phyloP scores from a whole-genome alignment of 2,113 vertebrate genomes.

The Trichechus manatus region DNA sequence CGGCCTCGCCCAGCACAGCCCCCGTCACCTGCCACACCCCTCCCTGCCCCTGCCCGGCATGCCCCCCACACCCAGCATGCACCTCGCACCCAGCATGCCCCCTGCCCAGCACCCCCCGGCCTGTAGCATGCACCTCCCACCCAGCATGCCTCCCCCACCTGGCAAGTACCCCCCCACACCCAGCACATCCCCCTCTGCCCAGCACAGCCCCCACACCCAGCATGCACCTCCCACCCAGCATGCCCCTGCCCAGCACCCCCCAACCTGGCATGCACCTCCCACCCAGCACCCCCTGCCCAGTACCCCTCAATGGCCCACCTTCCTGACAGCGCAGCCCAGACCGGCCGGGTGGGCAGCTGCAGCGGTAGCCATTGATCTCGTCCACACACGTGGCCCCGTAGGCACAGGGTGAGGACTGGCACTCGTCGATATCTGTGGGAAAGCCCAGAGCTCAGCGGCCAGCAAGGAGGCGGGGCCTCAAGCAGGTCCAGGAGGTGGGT shows the following conservation, averaged over 20 bases:
- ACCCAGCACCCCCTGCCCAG: not conserved
- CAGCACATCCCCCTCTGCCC: accelerated
- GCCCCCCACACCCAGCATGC: not conserved
- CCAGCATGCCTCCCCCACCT: not conserved
- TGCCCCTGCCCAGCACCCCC: too few relatives aligned
- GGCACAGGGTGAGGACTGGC: constrained; percentile 96
- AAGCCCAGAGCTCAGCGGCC: accelerated
- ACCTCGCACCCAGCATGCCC: too few relatives aligned
- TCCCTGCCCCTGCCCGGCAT: not conserved
- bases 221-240: too few relatives aligned
- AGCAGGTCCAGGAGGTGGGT: not conserved
- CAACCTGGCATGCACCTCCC: not conserved
- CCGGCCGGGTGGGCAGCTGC: constrained; percentile 93
- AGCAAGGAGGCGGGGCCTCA: accelerated
- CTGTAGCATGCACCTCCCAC: not conserved
- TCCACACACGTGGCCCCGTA: constrained; percentile 96
- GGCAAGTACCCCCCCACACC: not conserved
- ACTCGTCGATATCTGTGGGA: constrained; percentile 95
- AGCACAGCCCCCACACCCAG: accelerated
- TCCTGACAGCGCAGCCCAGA: constrained; percentile 93
- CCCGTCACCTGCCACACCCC: not conserved
- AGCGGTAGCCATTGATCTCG: constrained; percentile 94
- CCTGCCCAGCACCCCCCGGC: accelerated
- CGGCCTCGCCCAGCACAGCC: not conserved
- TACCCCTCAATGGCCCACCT: constrained; percentile 85